Evolutionary conservation across 2,797 vertebrate species (phyloP).

Genomic region (Phalloptychus januarius): DNA sequence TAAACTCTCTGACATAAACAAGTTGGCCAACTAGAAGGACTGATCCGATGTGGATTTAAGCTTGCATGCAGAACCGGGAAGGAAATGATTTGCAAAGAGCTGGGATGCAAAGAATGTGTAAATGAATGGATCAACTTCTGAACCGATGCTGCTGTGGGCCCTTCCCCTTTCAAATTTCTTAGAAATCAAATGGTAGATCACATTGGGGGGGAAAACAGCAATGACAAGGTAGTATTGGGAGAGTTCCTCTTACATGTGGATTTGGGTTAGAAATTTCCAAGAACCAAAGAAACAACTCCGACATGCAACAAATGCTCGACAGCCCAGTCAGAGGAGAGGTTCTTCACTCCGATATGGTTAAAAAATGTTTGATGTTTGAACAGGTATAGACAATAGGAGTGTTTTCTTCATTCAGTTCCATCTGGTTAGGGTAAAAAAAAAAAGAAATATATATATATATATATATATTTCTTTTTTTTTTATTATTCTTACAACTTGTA

Average conservation of each 20-base stretch:
- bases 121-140: neutral
- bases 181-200: neutral
- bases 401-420: neutral
- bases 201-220: neutral
- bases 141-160: neutral
- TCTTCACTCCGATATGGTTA: neutral
- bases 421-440: neutral
- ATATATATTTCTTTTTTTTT: too few species aligned
- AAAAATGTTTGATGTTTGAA: neutral
- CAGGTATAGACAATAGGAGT: too few species aligned
- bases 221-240: neutral
- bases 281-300: neutral
- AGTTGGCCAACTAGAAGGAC: neutral
- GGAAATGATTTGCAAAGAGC: neutral
- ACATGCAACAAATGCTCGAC: neutral
- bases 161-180: neutral
- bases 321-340: neutral
- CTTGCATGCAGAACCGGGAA: neutral
- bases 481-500: too few species aligned
- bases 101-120: neutral
- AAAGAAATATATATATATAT: too few species aligned
- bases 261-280: neutral
- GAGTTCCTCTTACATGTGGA: neutral
- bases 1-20: neutral
- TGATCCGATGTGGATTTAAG: neutral